Evolutionary conservation across 2,113 vertebrate species (phyloP).

Genomic region (Equus quagga): DNA sequence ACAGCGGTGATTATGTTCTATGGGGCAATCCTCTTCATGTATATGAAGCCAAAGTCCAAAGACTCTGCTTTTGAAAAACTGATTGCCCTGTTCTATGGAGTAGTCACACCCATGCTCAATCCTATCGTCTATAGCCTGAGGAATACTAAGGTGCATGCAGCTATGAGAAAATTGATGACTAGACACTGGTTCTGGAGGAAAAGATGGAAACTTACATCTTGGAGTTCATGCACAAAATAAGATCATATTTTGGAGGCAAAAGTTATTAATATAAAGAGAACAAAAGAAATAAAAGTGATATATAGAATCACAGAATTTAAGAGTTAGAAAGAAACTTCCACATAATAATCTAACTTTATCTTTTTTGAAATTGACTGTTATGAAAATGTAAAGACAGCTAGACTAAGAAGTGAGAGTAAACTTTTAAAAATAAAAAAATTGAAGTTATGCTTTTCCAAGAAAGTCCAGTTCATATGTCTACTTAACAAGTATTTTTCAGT

Average conservation of each 20-base stretch:
- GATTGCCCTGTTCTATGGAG: neutral
- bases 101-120: constrained; percentile 59
- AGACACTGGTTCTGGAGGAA: neutral
- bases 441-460: neutral
- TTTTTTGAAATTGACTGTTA: neutral
- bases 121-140: constrained; percentile 33
- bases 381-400: neutral
- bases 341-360: neutral
- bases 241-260: neutral
- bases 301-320: neutral
- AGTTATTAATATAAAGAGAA: neutral
- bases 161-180: neutral
- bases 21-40: constrained; percentile 55
- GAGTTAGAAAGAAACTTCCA: neutral
- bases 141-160: constrained; percentile 31
- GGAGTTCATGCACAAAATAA: neutral
- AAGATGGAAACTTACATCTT: neutral
- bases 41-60: constrained; percentile 65
- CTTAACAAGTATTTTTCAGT: neutral
- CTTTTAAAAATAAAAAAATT: neutral
- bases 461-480: neutral
- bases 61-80: constrained; percentile 31
- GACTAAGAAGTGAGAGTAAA: neutral
- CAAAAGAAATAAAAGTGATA: neutral
- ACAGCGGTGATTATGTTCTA: constrained; percentile 54